A percentile compares a stretch with the other conserved stretches of the same genome.
phyloP scores from a whole-genome alignment of 2,113 vertebrate genomes.

The Odocoileus virginianus region DNA sequence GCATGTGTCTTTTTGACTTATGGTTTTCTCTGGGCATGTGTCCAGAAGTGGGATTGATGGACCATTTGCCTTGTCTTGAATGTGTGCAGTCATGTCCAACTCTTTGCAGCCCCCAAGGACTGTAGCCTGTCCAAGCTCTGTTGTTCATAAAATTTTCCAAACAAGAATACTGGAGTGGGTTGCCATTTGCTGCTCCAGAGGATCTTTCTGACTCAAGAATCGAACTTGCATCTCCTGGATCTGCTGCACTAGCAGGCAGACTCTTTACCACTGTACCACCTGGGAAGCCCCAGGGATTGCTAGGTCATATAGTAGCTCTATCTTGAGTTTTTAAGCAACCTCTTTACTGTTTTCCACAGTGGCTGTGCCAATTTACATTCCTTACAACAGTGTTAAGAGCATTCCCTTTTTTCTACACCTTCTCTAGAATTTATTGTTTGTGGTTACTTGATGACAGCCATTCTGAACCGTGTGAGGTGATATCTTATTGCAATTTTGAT shows the following conservation, averaged over 20 bases:
- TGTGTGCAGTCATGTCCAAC: neutral
- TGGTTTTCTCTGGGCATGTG: neutral
- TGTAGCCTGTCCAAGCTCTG: neutral
- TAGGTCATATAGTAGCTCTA: neutral
- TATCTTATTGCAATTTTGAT: neutral
- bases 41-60: neutral
- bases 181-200: neutral
- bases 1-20: neutral
- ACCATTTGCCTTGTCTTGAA: neutral
- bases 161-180: neutral
- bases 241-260: neutral
- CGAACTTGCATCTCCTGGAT: neutral
- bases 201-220: neutral
- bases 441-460: neutral
- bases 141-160: neutral
- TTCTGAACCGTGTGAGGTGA: neutral
- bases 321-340: neutral
- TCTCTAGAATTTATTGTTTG: neutral
- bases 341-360: neutral
- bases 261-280: neutral
- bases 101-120: neutral
- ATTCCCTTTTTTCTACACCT: neutral
- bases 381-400: neutral
- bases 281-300: neutral
- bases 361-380: neutral